Evolutionary conservation across 2,113 vertebrate species (phyloP), one percentile per base, ranked within the genome.

Genomic region (Catharus minimus): DNA sequence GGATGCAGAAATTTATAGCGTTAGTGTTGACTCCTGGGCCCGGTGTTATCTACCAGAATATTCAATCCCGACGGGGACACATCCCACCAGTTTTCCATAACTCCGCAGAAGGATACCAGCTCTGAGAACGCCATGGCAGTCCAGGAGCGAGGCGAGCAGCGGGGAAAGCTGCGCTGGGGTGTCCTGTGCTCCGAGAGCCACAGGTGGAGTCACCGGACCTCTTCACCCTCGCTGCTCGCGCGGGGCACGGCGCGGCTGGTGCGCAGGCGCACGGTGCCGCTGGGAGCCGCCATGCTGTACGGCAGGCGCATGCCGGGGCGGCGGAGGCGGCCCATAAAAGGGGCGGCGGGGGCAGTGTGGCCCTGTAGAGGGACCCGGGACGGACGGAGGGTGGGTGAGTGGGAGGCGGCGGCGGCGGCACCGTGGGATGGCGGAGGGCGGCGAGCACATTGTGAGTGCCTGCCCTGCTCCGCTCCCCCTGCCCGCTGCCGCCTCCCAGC

Each of bases 391-490:
- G 85, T 19, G 58, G 36, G 66, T 13, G 58, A 61, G 16, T 15
- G 23, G 39, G 57, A 44, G 60, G 49, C 20, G 73, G 39, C 28
- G 67, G 36, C 1, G 30, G 33, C 2, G 23, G 74, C 13, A 8
- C 16, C 7, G 49, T 62, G 82, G 41, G 3, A 96, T 96, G 95
- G 94, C 95, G 44, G 94, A 94, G 92, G 86, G 95, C 10, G 93
- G 86, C 26, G 73, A 94, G 61, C 41, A 22, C 2, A 4, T 83
- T 68, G 95, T 96, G 93, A 95, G 95, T 95, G 68, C 36, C 39
- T 41, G 57, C 57, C 66, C 33, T 15, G 14, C 58, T 50, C 67
- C 3, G 38, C n/a, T 36, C 33, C 33, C 33, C 33, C 33, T 72
- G 32, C 19, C 62, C 4, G 36, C n/a, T 68, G 32, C 27, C 4